A percentile compares a stretch with the other conserved stretches of the same genome.
Evolutionary conservation across 2,113 vertebrate species (phyloP).

Genomic region (Collichthys lucidus): DNA sequence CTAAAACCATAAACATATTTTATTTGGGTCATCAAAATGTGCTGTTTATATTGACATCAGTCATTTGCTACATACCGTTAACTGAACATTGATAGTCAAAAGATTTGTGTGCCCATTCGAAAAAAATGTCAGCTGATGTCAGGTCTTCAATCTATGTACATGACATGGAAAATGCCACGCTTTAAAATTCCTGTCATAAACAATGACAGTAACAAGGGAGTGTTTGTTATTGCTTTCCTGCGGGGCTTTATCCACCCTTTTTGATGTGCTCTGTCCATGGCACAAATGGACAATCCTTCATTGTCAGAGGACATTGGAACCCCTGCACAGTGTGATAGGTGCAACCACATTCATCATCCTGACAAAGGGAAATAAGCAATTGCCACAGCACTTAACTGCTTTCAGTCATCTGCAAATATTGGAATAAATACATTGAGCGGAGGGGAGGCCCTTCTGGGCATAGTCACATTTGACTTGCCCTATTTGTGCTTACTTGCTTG

Average conservation of each 20-base stretch:
- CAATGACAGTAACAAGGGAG: constrained; percentile 63
- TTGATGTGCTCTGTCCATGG: constrained; percentile 77
- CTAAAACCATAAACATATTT: not conserved
- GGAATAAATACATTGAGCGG: constrained; percentile 73
- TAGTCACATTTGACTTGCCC: constrained; percentile 78
- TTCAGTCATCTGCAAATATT: constrained; percentile 82
- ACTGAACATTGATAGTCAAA: constrained; percentile 6
- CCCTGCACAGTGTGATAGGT: constrained; percentile 77
- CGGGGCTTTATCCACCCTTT: constrained; percentile 70
- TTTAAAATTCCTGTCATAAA: constrained; percentile 57
- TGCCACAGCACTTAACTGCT: constrained; percentile 81
- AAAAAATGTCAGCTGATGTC: constrained; percentile 10
- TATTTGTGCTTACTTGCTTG: constrained; percentile 80
- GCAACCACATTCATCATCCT: constrained; percentile 79
- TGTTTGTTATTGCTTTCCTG: constrained; percentile 75
- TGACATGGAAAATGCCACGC: constrained; percentile 37
- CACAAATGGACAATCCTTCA: constrained; percentile 82
- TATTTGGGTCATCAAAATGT: not conserved
- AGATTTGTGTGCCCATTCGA: constrained; percentile 8
- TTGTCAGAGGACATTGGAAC: constrained; percentile 76
- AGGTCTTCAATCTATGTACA: constrained; percentile 28
- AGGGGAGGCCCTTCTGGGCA: constrained; percentile 64
- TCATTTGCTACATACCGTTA: not conserved
- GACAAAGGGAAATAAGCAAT: constrained; percentile 83
- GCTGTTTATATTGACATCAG: not conserved